Percentiles rank a stretch among this genome's conserved stretches.
phyloP scores from a whole-genome alignment of 1,140 invertebrate species.

The Calosoma granatense region DNA sequence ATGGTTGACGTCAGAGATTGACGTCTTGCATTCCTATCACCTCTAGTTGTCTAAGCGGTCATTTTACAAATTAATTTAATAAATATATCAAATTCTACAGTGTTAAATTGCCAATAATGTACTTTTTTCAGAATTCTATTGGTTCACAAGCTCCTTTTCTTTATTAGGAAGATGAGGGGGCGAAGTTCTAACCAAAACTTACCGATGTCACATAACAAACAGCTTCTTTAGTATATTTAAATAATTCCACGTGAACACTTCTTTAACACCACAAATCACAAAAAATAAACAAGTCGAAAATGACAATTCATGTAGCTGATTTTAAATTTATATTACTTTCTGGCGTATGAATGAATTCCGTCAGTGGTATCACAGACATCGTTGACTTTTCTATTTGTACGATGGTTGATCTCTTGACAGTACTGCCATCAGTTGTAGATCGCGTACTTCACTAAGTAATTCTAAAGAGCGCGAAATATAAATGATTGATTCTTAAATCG shows the following conservation, averaged over 20 bases:
- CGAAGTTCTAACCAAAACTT: conserved; percentile 6
- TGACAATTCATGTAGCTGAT: not conserved
- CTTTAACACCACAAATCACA: not conserved
- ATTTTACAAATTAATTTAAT: not conserved
- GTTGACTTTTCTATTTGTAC: conserved; percentile 3
- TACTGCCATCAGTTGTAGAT: not conserved
- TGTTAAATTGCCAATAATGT: not conserved
- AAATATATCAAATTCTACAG: not conserved
- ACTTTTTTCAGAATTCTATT: too few relatives aligned
- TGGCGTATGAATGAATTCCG: not conserved
- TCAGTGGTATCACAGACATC: conserved; percentile 6
- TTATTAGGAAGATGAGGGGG: not conserved
- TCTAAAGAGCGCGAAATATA: not conserved
- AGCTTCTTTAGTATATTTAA: not conserved
- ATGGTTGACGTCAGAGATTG: not conserved
- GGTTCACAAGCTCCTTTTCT: too few relatives aligned
- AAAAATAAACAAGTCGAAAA: not conserved
- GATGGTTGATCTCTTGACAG: not conserved
- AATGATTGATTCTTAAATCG: too few relatives aligned
- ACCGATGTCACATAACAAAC: conserved; percentile 7
- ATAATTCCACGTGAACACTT: not conserved
- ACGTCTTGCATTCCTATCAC: not conserved
- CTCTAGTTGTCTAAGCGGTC: not conserved
- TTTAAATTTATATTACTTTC: not conserved
- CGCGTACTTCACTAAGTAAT: too few relatives aligned